Evolutionary conservation across 2,113 vertebrate species (phyloP).

Genomic region (Stomatorhinus ivindoensis): DNA sequence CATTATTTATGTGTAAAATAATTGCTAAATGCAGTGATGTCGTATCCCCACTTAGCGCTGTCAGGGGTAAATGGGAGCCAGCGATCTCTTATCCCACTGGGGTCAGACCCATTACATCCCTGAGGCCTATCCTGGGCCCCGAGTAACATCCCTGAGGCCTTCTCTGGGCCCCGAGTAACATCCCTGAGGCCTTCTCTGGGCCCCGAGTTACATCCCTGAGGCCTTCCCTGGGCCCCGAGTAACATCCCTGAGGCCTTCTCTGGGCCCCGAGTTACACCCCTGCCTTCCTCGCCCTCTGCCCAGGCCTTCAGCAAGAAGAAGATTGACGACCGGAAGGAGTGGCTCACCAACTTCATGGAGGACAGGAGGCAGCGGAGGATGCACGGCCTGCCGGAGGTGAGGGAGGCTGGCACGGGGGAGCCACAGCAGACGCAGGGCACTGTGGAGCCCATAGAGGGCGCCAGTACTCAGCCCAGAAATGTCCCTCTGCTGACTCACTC

Average conservation of each 20-base stretch:
- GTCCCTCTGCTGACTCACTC: not conserved
- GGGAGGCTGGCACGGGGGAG: not conserved
- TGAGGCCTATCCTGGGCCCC: not conserved
- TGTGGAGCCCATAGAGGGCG: not conserved
- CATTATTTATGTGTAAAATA: not conserved
- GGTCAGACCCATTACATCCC: not conserved
- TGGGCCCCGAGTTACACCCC: not conserved
- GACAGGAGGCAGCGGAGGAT: slow-evolving; percentile 88
- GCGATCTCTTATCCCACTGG: not conserved
- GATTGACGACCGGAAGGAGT: slow-evolving; percentile 95
- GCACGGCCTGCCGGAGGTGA: slow-evolving; percentile 92
- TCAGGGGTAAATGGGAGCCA: not conserved
- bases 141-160: not conserved
- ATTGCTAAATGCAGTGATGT: not conserved
- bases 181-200: too few relatives aligned
- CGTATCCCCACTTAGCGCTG: not conserved
- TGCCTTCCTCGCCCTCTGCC: not conserved
- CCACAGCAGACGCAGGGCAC: not conserved
- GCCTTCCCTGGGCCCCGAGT: too few relatives aligned
- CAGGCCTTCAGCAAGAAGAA: slow-evolving; percentile 99
- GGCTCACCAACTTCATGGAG: slow-evolving; percentile 98
- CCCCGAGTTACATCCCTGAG: too few relatives aligned
- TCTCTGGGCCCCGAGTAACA: too few relatives aligned
- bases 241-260: too few relatives aligned
- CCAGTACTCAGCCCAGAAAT: not conserved